Conservation (phyloP, 1,140 invertebrate genomes). For the Cyphomyrmex costatus region DNA sequence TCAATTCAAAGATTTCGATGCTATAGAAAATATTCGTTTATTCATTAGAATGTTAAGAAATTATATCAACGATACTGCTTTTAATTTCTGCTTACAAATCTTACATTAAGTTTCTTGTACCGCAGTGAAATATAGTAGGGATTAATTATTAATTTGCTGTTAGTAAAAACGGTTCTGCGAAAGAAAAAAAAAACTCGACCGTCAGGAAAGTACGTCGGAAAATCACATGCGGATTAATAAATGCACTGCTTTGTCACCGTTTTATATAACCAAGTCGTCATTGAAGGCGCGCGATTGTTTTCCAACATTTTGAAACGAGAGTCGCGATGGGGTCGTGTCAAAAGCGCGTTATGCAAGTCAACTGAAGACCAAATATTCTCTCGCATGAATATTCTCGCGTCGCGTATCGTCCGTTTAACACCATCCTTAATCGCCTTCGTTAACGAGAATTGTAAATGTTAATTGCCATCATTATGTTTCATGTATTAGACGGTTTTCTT, state of each 20-base stretch:
- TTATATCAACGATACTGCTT: neutral
- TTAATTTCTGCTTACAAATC: neutral
- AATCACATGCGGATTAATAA: conserved; percentile 62
- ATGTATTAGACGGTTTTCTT: neutral
- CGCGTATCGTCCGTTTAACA: too few species aligned
- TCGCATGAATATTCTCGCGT: neutral
- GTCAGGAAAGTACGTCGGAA: conserved; percentile 43
- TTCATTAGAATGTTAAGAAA: neutral
- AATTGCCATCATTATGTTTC: conserved; percentile 37
- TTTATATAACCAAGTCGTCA: conserved; percentile 39
- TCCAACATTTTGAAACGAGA: neutral
- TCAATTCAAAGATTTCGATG: neutral
- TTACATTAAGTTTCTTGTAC: too few species aligned
- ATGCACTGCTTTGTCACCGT: conserved; percentile 7
- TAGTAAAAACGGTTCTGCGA: neutral
- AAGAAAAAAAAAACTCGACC: conserved; percentile 31
- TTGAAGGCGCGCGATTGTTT: conserved; percentile 17
- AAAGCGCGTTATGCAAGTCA: conserved; percentile 7
- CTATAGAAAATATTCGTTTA: neutral
- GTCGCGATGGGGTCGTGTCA: neutral
- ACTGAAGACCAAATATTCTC: neutral
- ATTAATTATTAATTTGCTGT: neutral
- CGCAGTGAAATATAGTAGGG: neutral
- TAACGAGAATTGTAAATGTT: conserved; percentile 46
- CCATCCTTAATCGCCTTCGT: conserved; percentile 7